Evolutionary conservation across 1,140 invertebrate species (phyloP).

Genomic region (Triops cancriformis): DNA sequence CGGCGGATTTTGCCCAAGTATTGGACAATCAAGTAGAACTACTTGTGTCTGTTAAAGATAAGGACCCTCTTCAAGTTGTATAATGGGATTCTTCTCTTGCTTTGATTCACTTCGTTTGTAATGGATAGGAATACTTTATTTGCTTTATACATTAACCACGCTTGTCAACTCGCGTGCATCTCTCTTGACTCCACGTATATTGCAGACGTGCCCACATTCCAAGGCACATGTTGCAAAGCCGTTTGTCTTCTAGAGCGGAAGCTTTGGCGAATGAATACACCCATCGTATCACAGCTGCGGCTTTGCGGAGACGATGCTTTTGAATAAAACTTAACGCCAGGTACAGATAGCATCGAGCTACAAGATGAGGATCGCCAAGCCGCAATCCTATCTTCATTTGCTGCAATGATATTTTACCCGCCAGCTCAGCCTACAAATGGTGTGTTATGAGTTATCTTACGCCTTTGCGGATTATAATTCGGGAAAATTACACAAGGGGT

Average conservation of each 20-base stretch:
- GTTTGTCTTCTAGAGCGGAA: constrained; percentile 29
- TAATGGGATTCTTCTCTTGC: constrained; percentile 23
- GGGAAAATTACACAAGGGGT: constrained; percentile 57
- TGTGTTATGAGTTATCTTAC: constrained; percentile 4
- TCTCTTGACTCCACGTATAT: constrained; percentile 43
- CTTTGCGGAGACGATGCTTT: constrained; percentile 52
- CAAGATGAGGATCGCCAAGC: constrained; percentile 67
- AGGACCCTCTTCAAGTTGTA: constrained; percentile 53
- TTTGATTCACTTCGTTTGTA: background rate
- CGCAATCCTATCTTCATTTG: constrained; percentile 70
- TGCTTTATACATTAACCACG: background rate
- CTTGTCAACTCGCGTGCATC: background rate
- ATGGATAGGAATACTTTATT: background rate
- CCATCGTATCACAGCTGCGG: constrained; percentile 55
- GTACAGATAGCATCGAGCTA: constrained; percentile 72
- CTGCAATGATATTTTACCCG: constrained; percentile 72
- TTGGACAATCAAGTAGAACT: constrained; percentile 51
- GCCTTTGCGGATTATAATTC: background rate
- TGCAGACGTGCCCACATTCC: constrained; percentile 73
- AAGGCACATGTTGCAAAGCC: constrained; percentile 66
- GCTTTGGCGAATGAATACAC: constrained; percentile 51
- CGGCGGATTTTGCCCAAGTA: constrained; percentile 44
- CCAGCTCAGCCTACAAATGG: constrained; percentile 61
- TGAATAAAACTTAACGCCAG: constrained; percentile 80
- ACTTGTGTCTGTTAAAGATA: constrained; percentile 60